These are phyloP conservation scores for Trachops cirrhosus DNA, from an alignment of 2,797 vertebrate genomes.

Conservation along the genomic window DNA sequence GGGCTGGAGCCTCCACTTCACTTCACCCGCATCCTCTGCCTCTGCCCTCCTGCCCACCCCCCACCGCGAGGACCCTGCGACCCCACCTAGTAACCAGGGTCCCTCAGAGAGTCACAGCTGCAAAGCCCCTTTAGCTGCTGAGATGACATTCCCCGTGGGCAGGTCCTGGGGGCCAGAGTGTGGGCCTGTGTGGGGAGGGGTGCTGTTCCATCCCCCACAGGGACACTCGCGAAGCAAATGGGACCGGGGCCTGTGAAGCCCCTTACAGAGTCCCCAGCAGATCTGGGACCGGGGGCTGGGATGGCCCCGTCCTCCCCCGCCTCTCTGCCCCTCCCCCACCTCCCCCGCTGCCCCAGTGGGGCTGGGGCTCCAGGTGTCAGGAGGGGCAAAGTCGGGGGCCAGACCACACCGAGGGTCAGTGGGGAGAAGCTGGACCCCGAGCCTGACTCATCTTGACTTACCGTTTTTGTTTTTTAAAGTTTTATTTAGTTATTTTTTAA, in stretches of 20 bases:
- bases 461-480: no score
- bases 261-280: no score
- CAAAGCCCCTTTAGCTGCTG: background rate
- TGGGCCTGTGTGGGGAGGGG: background rate
- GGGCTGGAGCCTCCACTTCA: background rate
- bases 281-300: background rate
- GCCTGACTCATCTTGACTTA: background rate
- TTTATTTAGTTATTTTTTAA: no score
- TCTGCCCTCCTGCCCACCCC: background rate
- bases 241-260: no score
- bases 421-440: background rate
- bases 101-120: background rate
- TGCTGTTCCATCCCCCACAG: no score
- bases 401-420: background rate
- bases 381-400: no score
- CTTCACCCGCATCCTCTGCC: background rate
- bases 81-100: background rate
- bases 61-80: background rate
- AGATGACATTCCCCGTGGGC: background rate
- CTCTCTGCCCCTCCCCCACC: background rate
- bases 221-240: background rate
- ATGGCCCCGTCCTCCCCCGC: background rate
- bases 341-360: rapidly evolving
- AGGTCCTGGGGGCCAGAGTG: background rate
- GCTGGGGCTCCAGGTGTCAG: background rate